phyloP scores from a whole-genome alignment of 2,888 invertebrate genomes.

The Mycalesis mineus region DNA sequence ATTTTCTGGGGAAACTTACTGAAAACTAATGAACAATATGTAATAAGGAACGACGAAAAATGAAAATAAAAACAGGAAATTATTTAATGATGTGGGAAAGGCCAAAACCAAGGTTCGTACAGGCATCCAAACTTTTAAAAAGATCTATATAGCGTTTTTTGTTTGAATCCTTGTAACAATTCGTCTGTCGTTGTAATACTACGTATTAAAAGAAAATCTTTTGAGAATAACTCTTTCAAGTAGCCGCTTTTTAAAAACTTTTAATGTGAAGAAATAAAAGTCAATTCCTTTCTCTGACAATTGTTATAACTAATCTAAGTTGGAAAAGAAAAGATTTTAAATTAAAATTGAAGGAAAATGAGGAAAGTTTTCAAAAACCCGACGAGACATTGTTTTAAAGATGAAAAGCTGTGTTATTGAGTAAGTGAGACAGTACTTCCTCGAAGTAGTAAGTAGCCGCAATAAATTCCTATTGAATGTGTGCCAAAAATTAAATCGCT shows the following conservation, averaged over 20 bases:
- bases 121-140: too few relatives aligned
- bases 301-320: conserved; percentile 9
- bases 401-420: conserved; percentile 20
- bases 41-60: too few relatives aligned
- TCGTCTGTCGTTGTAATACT: background rate
- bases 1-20: too few relatives aligned
- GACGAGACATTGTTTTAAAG: conserved; percentile 6
- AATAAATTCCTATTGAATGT: conserved; percentile 24
- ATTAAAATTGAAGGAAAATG: conserved; percentile 19
- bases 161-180: background rate
- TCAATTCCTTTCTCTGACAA: conserved; percentile 7
- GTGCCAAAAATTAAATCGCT: conserved; percentile 25
- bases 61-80: too few relatives aligned
- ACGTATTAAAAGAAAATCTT: background rate
- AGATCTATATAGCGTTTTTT: too few relatives aligned
- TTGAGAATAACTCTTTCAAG: background rate
- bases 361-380: conserved; percentile 15
- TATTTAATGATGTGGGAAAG: too few relatives aligned
- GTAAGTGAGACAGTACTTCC: conserved; percentile 14
- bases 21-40: too few relatives aligned
- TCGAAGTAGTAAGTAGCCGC: conserved; percentile 1
- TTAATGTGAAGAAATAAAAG: conserved; percentile 4
- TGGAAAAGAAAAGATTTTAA: conserved; percentile 10
- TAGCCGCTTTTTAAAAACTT: conserved; percentile 3
- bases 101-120: too few relatives aligned